A percentile compares a stretch with the other conserved stretches of the same genome.
These are phyloP conservation scores for Drosophila virilis DNA, from an alignment of 1,140 invertebrate genomes.

Conservation along the genomic window DNA sequence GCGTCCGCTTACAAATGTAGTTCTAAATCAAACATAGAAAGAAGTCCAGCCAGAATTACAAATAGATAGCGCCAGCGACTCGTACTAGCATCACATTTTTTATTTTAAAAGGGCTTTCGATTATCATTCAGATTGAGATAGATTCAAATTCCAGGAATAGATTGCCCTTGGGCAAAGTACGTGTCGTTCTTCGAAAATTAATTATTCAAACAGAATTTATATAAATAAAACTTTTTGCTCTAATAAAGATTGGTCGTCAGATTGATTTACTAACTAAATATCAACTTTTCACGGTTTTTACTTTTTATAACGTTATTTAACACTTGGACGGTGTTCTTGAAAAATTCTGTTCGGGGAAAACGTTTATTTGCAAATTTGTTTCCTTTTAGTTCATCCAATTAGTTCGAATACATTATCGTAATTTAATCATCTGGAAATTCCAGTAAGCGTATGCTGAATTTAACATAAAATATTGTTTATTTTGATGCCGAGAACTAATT, in stretches of 20 bases:
- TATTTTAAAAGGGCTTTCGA: conserved; percentile 15
- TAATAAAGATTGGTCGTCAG: not conserved
- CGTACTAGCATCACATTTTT: conserved; percentile 57
- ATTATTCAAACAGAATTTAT: not conserved
- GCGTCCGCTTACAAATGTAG: conserved; percentile 76
- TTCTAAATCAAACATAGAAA: conserved; percentile 63
- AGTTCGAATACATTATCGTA: too few species aligned
- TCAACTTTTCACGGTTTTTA: too few species aligned
- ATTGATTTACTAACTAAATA: not conserved
- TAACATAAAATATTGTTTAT: too few species aligned
- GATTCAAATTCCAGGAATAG: not conserved
- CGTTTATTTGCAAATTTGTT: too few species aligned
- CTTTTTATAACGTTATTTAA: too few species aligned
- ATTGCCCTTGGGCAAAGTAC: not conserved
- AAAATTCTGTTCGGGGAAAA: too few species aligned
- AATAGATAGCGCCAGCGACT: not conserved
- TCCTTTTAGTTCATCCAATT: too few species aligned
- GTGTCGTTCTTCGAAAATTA: not conserved
- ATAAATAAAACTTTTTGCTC: not conserved
- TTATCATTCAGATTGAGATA: conserved; percentile 3
- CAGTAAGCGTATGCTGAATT: too few species aligned
- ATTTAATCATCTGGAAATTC: not conserved
- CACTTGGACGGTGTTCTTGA: too few species aligned
- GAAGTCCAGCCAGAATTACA: conserved; percentile 15
- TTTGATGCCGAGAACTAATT: too few species aligned